These are phyloP conservation scores for Apis mellifera DNA, from an alignment of 1,140 invertebrate species.

Conservation along the genomic window Amel_HAv3.1 CM009934.2:151501-152000, in stretches of 20 bases:
- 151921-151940: not conserved
- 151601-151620: conserved; percentile 56
- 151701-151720: not conserved
- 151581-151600: conserved; percentile 49
- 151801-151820: conserved; percentile 45
- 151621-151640: conserved; percentile 43
- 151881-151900: conserved; percentile 58
- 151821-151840: not conserved
- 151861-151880: conserved; percentile 43
- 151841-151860: conserved; percentile 49
- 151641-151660: conserved; percentile 30
- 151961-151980: conserved; percentile 2
- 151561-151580: conserved; percentile 63
- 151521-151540: conserved; percentile 25
- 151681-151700: conserved; percentile 12
- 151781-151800: conserved; percentile 54
- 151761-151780: conserved; percentile 49
- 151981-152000: conserved; percentile 61
- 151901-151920: conserved; percentile 5
- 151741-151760: conserved; percentile 12
- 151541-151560: conserved; percentile 54
- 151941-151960: conserved; percentile 40
- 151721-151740: too few species aligned
- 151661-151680: conserved; percentile 53
- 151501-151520: conserved; percentile 58